Evolutionary conservation across 2,888 invertebrate species (phyloP), one percentile per base, ranked within the genome.

Genomic region (Ichneumon xanthorius): DNA sequence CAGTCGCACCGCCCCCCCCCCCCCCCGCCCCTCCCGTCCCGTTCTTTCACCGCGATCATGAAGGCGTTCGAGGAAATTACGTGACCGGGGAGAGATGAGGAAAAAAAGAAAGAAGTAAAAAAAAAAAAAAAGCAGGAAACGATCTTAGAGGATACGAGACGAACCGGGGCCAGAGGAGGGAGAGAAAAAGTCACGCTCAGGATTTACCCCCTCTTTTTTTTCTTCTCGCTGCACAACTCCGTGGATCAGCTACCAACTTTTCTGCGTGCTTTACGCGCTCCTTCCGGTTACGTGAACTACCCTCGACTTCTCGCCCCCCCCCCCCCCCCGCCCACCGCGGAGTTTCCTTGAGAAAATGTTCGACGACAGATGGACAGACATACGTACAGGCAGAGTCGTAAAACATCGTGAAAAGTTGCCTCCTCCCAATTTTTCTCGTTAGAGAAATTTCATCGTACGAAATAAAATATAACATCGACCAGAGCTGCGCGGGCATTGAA

Each of bases 51-150:
- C 75, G 58, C 61, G 82, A 71, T 79, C 71, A 78, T 72, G 80
- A 79, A 77, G 83, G 77, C 80, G 79, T 81, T 84, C 48, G 81
- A 77, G 76, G 71, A 82, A 86, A 87, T 84, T 82, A 87, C 87
- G 81, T 75, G 86, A 87, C 82, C 77, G 75, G 76, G 70, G 53
- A 80, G 58, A 70, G 75, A 82, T 68, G 63, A 68, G 71, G 67
- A 55, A 53, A 78, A 77, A 77, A 55, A 63, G 30, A 73, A 61
- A 30, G 50, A 45, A 55, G n/a, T 45, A 76, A 33, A 71, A 65
- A 73, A 73, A 58, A 55, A 61, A 55, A 82, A 30, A 48, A 19
- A 67, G 75, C 55, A 61, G 70, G 61, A 30, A 50, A 45, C 37
- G 45, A 65, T 77, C 48, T 11, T 7, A 58, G 68, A 55, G 73